A percentile compares a stretch with the other conserved stretches of the same genome.
phyloP scores from a whole-genome alignment of 2,888 invertebrate genomes.

The Fragum fragum region DNA sequence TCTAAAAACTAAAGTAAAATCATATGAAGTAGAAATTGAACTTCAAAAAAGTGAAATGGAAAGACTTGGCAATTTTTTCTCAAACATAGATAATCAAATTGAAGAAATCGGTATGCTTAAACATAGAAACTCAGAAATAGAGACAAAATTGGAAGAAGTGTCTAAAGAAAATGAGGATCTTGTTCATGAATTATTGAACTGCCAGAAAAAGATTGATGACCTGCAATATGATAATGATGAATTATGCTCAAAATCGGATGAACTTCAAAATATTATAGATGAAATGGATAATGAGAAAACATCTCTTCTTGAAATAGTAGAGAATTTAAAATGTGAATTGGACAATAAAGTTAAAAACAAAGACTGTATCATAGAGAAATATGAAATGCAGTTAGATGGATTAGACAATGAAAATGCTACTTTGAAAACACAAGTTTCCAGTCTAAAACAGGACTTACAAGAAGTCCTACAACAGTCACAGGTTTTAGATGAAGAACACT shows the following conservation, averaged over 20 bases:
- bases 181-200: constrained; percentile 45
- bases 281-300: constrained; percentile 64
- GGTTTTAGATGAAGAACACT: constrained; percentile 10
- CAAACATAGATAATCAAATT: constrained; percentile 54
- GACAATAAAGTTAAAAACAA: constrained; percentile 53
- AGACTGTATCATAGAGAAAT: constrained; percentile 45
- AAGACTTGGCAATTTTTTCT: constrained; percentile 51
- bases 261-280: constrained; percentile 56
- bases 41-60: constrained; percentile 48
- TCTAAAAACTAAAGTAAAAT: constrained; percentile 57
- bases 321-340: constrained; percentile 31
- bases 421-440: constrained; percentile 54
- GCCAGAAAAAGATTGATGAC: constrained; percentile 41
- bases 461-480: constrained; percentile 33
- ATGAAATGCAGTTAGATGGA: constrained; percentile 57
- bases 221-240: constrained; percentile 52
- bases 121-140: constrained; percentile 57
- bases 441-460: constrained; percentile 49
- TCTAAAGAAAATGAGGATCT: constrained; percentile 67
- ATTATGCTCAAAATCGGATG: constrained; percentile 53
- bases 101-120: constrained; percentile 46
- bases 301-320: constrained; percentile 41
- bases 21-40: constrained; percentile 58
- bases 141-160: constrained; percentile 60
- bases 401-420: constrained; percentile 62